phyloP scores from a whole-genome alignment of 23 tunicate species.

The Aplidium turbinatum region DNA sequence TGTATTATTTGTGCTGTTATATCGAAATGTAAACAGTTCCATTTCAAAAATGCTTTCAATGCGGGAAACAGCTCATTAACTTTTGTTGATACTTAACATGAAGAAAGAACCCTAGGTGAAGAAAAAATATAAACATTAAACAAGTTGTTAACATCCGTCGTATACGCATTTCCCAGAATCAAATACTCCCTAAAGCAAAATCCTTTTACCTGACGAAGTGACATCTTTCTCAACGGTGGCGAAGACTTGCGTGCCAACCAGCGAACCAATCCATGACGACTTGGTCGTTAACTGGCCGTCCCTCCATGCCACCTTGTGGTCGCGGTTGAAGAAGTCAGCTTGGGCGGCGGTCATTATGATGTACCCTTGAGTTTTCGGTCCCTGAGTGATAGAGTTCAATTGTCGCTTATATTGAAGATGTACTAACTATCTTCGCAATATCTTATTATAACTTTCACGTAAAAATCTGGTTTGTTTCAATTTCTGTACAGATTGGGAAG shows the following conservation, averaged over 20 bases:
- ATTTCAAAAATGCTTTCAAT: too few species aligned
- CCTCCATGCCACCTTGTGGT: slow-evolving; percentile 83
- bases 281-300: slow-evolving; percentile 89
- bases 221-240: slow-evolving; percentile 86
- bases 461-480: too few species aligned
- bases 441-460: too few species aligned
- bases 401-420: background rate
- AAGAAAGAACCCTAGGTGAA: too few species aligned
- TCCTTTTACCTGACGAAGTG: slow-evolving; percentile 55
- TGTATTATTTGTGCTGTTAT: too few species aligned
- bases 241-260: slow-evolving; percentile 86
- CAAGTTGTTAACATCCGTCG: too few species aligned
- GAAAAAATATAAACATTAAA: too few species aligned
- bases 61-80: too few species aligned
- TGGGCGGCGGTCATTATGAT: slow-evolving; percentile 91
- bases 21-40: too few species aligned
- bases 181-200: background rate
- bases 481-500: too few species aligned
- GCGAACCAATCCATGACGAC: slow-evolving; percentile 78
- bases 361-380: slow-evolving; percentile 95
- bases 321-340: slow-evolving; percentile 79
- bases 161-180: too few species aligned
- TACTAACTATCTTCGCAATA: background rate
- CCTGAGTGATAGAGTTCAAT: slow-evolving; percentile 37
- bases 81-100: too few species aligned